Percentiles rank a stretch among this genome's conserved stretches.
phyloP scores from a whole-genome alignment of 1,140 invertebrate species.

The Chrysomallon squamiferum region DNA sequence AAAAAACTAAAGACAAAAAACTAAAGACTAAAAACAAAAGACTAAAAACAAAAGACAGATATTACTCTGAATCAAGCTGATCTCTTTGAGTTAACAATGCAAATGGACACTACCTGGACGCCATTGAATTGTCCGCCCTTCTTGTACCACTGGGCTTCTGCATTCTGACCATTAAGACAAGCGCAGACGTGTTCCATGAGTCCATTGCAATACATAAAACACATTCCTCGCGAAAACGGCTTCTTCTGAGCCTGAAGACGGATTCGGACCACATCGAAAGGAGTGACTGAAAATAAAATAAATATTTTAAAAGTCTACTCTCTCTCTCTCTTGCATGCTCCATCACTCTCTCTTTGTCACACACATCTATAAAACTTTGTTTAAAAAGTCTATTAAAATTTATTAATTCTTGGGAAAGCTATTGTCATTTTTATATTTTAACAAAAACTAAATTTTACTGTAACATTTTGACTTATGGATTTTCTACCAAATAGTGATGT shows the following conservation, averaged over 20 bases:
- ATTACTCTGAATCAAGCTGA: no score
- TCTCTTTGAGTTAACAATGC: no score
- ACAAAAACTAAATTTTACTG: neutral
- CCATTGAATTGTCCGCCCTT: constrained; percentile 84
- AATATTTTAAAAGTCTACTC: no score
- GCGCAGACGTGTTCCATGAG: constrained; percentile 99
- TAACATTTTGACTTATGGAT: neutral
- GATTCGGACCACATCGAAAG: constrained; percentile 98
- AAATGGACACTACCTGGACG: constrained; percentile 81
- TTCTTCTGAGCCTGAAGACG: constrained; percentile 94
- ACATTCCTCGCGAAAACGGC: constrained; percentile 79
- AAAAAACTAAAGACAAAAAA: no score
- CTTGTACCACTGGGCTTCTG: constrained; percentile 56
- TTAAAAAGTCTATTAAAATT: constrained; percentile 11
- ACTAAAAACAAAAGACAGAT: no score
- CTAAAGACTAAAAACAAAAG: no score
- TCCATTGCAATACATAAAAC: constrained; percentile 97
- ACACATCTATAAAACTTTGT: constrained; percentile 10
- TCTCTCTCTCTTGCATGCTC: no score
- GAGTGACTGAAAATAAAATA: constrained; percentile 81
- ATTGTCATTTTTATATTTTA: neutral
- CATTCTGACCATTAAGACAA: constrained; percentile 69
- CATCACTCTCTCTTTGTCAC: neutral
- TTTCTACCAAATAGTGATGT: no score
- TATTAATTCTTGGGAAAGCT: neutral